Evolutionary conservation across 2,888 invertebrate species (phyloP), one percentile per base, ranked within the genome.

Genomic region (Amitus sp.): DNA sequence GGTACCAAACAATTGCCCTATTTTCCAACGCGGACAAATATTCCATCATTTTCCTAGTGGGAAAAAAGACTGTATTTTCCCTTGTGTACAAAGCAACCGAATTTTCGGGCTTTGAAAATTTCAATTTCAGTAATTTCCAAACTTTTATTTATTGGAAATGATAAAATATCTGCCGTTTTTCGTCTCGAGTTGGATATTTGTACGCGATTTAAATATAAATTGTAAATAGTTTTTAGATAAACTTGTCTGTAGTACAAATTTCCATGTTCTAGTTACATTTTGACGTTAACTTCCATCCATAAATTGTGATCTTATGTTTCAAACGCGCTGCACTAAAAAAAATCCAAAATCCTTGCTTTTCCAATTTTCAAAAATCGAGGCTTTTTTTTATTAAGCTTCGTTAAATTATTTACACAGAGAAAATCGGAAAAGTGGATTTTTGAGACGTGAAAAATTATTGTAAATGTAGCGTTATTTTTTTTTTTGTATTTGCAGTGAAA

Each of bases 221-320:
- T 37, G 37, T n/a, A n/a, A 37, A 37, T 37, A 37, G 37, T 37
- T 37, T 42, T 5, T 42, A 42, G 42, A 5, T 42, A 42, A 20
- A 10, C 20, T 42, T 18, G n/a, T 13, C 13, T 13, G 42, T 3
- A 20, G 42, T 42, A 42, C 19, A 42, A 42, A 42, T 42, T 42
- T 42, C 20, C 19, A 20, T 20, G 19, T 42, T 19, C 42, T 42
- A 19, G 19, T 42, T 10, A 13, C 42, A 20, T 42, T 20, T 18
- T 10, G n/a, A 42, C 19, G 20, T 42, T 19, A 42, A 42, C 42
- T 20, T 42, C 42, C 66, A 74, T 72, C 67, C 66, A 15, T 15
- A 15, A 37, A 37, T 37, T 37, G 37, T 37, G 37, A 37, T 37
- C 37, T 37, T 37, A 37, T 12, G 15, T 37, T 37, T 37, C 6